Base-by-base conservation (phyloP, 1,140 invertebrate genomes). In the Pomacea maculata region DNA sequence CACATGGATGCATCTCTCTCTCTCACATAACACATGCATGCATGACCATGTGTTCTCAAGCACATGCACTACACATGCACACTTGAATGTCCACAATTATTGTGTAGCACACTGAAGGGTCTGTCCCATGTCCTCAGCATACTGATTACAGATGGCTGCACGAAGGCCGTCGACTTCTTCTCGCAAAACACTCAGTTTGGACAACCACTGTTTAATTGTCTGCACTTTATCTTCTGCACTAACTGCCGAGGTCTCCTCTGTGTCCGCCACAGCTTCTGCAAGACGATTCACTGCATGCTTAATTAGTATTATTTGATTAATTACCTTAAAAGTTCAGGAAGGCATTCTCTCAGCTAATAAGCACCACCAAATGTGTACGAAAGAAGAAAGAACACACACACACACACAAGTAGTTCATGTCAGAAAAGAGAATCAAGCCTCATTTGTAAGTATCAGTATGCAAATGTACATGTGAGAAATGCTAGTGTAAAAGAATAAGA, bases 41-140 rank as follows among this genome's bases (percentile, higher is more conserved):
- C 14, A 25, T 7, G 19, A 21, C 21, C 19, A 68, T 19, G 19
- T 9, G 19, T 34, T 8, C 67, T 12, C 67, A 68, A 21, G 29
- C 67, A 70, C 67, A 70, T 4, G 21, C 67, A 70, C 12, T 12
- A 25, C n/a, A 52, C 19, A 55, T 5, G 12, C 54, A 67, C 15
- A 70, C 54, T n/a, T 34, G n/a, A 15, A 68, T 55, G n/a, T 12
- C 52, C 29, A 70, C 15, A 34, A 52, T 81, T 81, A 89, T 83
- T 89, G 88, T 45, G 85, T 85, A 68, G 85, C 83, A 86, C 89
- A 90, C 73, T 86, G 87, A 1, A 89, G 76, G 64, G 90, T 90
- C 71, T 87, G 86, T 21, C 88, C 89, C 83, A 90, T 87, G 68
- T 90, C 89, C 76, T 90, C 89, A 12, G 89, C 89, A 78, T 87